Conservation (phyloP, 2,113 vertebrate species). For the Polypterus bichir region DNA sequence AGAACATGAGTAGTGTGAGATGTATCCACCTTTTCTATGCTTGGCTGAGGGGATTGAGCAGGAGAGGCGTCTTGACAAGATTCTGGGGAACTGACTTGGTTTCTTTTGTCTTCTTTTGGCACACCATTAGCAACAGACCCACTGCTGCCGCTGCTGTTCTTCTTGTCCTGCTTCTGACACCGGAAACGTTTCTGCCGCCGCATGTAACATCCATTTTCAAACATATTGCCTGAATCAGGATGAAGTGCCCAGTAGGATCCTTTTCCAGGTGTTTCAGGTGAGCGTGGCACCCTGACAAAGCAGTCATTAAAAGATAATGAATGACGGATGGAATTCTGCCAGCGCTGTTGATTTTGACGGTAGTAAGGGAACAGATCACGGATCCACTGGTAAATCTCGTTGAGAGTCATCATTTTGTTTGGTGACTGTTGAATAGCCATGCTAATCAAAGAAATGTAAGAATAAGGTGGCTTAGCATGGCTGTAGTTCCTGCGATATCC, state of each 20-base stretch:
- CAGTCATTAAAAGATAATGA: slow-evolving; percentile 31
- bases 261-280: slow-evolving; percentile 28
- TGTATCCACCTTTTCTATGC: slow-evolving; percentile 7
- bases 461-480: slow-evolving; percentile 27
- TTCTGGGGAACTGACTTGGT: background rate
- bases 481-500: slow-evolving; percentile 25
- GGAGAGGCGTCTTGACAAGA: background rate
- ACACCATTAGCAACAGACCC: background rate
- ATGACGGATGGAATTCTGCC: slow-evolving; percentile 26
- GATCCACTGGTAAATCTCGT: slow-evolving; percentile 33
- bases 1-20: background rate
- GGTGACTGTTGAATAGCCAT: slow-evolving; percentile 30
- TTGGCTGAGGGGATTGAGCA: slow-evolving; percentile 6
- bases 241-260: slow-evolving; percentile 31
- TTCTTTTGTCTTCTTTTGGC: background rate
- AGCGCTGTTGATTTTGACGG: slow-evolving; percentile 31
- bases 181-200: slow-evolving; percentile 30
- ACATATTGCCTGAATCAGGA: slow-evolving; percentile 30
- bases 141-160: background rate
- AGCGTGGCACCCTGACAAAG: slow-evolving; percentile 28
- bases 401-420: slow-evolving; percentile 28
- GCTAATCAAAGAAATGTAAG: slow-evolving; percentile 27
- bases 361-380: slow-evolving; percentile 30
- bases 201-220: slow-evolving; percentile 29
- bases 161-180: slow-evolving; percentile 10